Evolutionary conservation across 2,888 invertebrate genomes (phyloP), one percentile per base, ranked within the genome.

Genomic region (Augiades crinisus): DNA sequence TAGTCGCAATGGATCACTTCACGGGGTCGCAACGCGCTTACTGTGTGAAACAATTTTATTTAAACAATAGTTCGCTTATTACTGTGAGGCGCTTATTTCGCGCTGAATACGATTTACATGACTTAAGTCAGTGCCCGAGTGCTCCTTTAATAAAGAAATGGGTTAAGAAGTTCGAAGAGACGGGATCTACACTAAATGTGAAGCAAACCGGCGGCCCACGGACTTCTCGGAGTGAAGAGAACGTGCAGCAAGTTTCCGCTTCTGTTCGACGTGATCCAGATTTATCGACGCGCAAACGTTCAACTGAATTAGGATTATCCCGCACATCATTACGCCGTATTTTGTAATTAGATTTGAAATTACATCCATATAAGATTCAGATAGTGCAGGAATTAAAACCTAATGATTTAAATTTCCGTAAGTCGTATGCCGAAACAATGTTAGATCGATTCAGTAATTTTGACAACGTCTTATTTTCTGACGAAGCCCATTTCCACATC

Each of bases 1-100:
- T 22, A 57, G 57, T 62, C 49, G 53, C 56, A 45, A 63, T 63
- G 58, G 54, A 59, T 43, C 54, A 54, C 40, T 62, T 59, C 47
- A 61, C 57, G 49, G 61, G 59, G 13, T 33, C 36, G 37, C 54
- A 61, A 14, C 57, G 57, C 30, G 60, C 58, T 27, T 60, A 43
- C 37, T 58, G 59, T n/a, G 57, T 58, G 13, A 47, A 56, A 30
- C 52, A 51, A 8, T 55, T 53, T 61, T 59, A 61, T 49, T 36
- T 50, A 57, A 62, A 60, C 47, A 55, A 50, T 33, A 5, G 0
- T 57, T 61, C 56, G 46, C 40, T 46, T 43, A 53, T 54, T 57
- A 57, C 34, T 54, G 47, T 37, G 17, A 27, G 37, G 7, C 50
- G 54, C 16, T 34, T 22, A 22, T 22, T 22, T 22, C 22, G 6